Conservation (phyloP, 2,797 vertebrate species). For the Sebastes vulpes region DNA sequence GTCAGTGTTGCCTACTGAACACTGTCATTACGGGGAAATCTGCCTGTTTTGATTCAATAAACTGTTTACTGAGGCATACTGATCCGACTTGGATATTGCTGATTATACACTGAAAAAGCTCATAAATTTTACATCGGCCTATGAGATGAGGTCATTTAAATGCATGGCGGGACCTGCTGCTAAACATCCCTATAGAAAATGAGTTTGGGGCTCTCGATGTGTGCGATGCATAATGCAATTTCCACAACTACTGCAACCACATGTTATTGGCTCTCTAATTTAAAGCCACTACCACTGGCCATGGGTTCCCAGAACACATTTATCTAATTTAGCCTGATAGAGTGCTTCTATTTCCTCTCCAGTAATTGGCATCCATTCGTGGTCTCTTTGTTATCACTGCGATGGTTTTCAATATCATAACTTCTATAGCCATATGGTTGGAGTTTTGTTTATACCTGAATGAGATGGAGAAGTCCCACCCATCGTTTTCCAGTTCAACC, state of each 20-base stretch:
- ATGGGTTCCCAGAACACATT: neutral
- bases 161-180: slow-evolving; percentile 54
- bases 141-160: slow-evolving; percentile 73
- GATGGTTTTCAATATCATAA: slow-evolving; percentile 27
- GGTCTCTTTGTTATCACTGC: slow-evolving; percentile 22
- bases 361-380: slow-evolving; percentile 33
- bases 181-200: slow-evolving; percentile 60
- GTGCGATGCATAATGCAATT: slow-evolving; percentile 37
- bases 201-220: slow-evolving; percentile 30
- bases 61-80: slow-evolving; percentile 61
- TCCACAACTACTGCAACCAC: slow-evolving; percentile 17
- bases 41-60: slow-evolving; percentile 72
- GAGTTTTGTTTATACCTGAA: slow-evolving; percentile 19
- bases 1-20: slow-evolving; percentile 38
- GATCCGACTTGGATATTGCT: slow-evolving; percentile 61
- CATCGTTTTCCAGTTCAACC: slow-evolving; percentile 26
- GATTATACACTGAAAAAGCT: slow-evolving; percentile 61
- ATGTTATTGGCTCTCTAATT: slow-evolving; percentile 53
- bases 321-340: slow-evolving; percentile 8
- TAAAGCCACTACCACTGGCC: slow-evolving; percentile 23
- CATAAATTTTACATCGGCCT: slow-evolving; percentile 55
- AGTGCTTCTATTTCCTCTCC: slow-evolving; percentile 31
- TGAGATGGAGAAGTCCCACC: neutral
- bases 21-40: slow-evolving; percentile 49
- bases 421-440: slow-evolving; percentile 18